Evolutionary conservation across 2,888 invertebrate genomes (phyloP), one percentile per base, ranked within the genome.

Genomic region (Harmothoe impar): DNA sequence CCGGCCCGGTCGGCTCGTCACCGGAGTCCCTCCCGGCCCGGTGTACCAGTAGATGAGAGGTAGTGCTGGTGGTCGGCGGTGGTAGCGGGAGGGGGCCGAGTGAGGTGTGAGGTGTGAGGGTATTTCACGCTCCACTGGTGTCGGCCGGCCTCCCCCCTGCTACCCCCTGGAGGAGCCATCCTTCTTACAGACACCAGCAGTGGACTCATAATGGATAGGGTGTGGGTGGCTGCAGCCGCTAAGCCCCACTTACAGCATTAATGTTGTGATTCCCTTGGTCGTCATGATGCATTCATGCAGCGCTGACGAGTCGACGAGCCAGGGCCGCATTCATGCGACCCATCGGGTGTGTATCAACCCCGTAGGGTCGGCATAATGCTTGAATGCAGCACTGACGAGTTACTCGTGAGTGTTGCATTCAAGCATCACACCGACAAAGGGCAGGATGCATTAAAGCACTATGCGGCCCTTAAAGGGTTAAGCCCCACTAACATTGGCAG

Each of bases 81-180:
- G 81, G 35, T 81, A 15, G 33, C 23, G 81, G 81, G 35, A 35
- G 20, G 43, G 10, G 33, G 81, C 33, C 0, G 20, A 23, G 29
- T 15, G 29, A 25, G 31, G 15, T 20, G 35, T 33, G 81, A 33
- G 81, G 23, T 17, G 35, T 81, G 81, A 81, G 81, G 43, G 43
- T 43, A 81, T 81, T 81, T 81, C 35, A 81, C 81, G 43, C 81
- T 31, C 43, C 81, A 20, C 81, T 81, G 81, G 81, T 81, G 15
- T 23, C 33, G 33, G 81, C 81, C 81, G 31, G 35, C 43, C 81
- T 81, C 33, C 81, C 81, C 43, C 43, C 81, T 43, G 23, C 5
- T 33, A 20, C 35, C 1, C 35, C 43, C 81, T n/a, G n/a, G n/a
- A n/a, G n/a, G n/a, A 81, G 33, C 81, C 15, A 33, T 81, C 81